Evolutionary conservation across 1,140 invertebrate genomes (phyloP), one percentile per base, ranked within the genome.

Genomic region (Pseudomyrmex sp.): DNA sequence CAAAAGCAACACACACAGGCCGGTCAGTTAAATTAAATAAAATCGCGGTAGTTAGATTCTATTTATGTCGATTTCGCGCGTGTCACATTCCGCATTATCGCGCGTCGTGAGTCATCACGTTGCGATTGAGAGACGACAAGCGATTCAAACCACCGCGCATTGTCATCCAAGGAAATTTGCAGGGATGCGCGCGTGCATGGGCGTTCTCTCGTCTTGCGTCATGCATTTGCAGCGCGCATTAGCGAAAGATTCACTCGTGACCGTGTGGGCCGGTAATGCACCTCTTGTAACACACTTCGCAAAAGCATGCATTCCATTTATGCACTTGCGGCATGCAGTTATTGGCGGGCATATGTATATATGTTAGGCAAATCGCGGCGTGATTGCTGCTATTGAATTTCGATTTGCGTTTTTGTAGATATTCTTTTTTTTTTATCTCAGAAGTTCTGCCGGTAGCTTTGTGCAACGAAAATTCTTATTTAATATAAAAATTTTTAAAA

Each of bases 231-330:
- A 20, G 72, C 76, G 80, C 69, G 74, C 85, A 75, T 86, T 84
- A 58, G 72, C 54, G 65, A 87, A 58, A 59, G 74, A 70, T 72
- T 75, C 76, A 50, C 35, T 35, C 48, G 50, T 44, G 44, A 46
- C 65, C 15, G 79, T 74, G 86, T 88, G 76, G 86, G 86, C 65
- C 44, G 85, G 50, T 54, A 20, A 44, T 66, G 56, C 50, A 18
- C 59, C 15, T 73, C 56, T 68, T 73, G 61, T 58, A 77, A 84
- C 48, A 56, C 23, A 59, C 12, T 63, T 61, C n/a, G n/a, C 63
- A 62, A 79, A 88, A 86, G 85, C 58, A 88, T 65, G 86, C 76
- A 52, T 87, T 69, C 80, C 86, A 87, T 87, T 83, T 69, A 73
- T 23, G 84, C 56, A 75, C 62, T 75, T 48, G 50, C 79, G 20